Conservation (phyloP, 2,888 invertebrate genomes). For the Andrena praecox region DNA sequence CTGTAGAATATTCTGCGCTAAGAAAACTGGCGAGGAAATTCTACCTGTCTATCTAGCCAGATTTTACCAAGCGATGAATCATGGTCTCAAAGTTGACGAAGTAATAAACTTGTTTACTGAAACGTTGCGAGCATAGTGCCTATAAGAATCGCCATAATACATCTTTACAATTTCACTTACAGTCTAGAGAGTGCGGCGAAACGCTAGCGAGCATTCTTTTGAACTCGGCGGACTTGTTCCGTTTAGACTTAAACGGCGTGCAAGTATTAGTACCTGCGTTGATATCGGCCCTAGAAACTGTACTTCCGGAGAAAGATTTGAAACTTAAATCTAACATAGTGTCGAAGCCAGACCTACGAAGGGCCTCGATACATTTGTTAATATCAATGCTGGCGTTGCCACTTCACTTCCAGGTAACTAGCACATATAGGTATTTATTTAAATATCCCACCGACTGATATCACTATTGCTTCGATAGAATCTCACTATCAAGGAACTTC, state of each 20-base stretch:
- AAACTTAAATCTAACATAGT: slow-evolving; percentile 90
- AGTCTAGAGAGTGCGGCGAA: slow-evolving; percentile 89
- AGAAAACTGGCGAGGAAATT: slow-evolving; percentile 97
- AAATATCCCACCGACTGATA: slow-evolving; percentile 6
- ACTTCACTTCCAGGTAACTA: slow-evolving; percentile 92
- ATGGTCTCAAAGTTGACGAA: slow-evolving; percentile 90
- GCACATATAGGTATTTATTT: slow-evolving; percentile 28
- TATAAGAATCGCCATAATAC: slow-evolving; percentile 5
- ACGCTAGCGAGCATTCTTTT: slow-evolving; percentile 95
- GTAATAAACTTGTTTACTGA: slow-evolving; percentile 57
- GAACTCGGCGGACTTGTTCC: slow-evolving; percentile 94
- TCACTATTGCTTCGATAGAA: slow-evolving; percentile 83
- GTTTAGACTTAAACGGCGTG: slow-evolving; percentile 96
- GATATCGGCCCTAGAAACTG: slow-evolving; percentile 95
- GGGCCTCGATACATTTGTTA: slow-evolving; percentile 96
- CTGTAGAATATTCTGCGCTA: slow-evolving; percentile 97
- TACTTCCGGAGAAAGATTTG: slow-evolving; percentile 94
- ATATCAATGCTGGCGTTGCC: slow-evolving; percentile 97
- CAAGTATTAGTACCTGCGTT: slow-evolving; percentile 96
- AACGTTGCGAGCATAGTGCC: not conserved
- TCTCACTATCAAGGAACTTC: slow-evolving; percentile 90
- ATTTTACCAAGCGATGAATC: slow-evolving; percentile 96
- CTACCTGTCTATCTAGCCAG: slow-evolving; percentile 96
- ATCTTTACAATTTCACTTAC: slow-evolving; percentile 33
- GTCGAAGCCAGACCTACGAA: slow-evolving; percentile 92